Evolutionary conservation across 2,888 invertebrate genomes (phyloP).

Genomic region (Ypsolopha sequella): DNA sequence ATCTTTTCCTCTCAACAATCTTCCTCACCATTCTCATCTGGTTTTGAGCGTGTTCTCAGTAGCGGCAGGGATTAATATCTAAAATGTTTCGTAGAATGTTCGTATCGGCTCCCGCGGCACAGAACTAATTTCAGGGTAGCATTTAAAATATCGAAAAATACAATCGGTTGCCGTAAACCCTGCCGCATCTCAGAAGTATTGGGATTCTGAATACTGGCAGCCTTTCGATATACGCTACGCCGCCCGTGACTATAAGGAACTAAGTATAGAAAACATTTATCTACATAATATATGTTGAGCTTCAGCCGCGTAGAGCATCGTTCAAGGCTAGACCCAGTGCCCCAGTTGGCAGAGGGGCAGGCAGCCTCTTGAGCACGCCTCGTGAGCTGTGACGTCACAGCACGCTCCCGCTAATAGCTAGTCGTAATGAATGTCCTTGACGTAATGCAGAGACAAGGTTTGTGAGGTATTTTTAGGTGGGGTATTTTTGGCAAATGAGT

Average conservation of each 20-base stretch:
- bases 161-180: too few relatives aligned
- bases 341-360: conserved; percentile 39
- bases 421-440: neutral
- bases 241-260: neutral
- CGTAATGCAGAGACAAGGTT: neutral
- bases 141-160: too few relatives aligned
- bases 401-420: conserved; percentile 1
- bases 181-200: too few relatives aligned
- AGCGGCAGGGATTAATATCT: too few relatives aligned
- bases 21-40: too few relatives aligned
- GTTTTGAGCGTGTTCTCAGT: too few relatives aligned
- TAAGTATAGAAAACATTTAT: neutral
- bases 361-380: conserved; percentile 29
- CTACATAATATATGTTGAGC: neutral
- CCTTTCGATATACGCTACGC: too few relatives aligned
- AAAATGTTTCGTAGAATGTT: too few relatives aligned
- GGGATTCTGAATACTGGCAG: too few relatives aligned
- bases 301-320: neutral
- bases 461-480: neutral
- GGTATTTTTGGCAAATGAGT: neutral
- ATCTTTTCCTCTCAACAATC: too few relatives aligned
- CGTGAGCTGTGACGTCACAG: conserved; percentile 29
- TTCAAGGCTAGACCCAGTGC: conserved; percentile 32
- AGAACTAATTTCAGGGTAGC: too few relatives aligned
- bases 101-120: too few relatives aligned